Percentiles rank a stretch among this genome's conserved stretches.
Evolutionary conservation across 2,797 vertebrate species (phyloP).

Genomic region (Balearica regulorum): DNA sequence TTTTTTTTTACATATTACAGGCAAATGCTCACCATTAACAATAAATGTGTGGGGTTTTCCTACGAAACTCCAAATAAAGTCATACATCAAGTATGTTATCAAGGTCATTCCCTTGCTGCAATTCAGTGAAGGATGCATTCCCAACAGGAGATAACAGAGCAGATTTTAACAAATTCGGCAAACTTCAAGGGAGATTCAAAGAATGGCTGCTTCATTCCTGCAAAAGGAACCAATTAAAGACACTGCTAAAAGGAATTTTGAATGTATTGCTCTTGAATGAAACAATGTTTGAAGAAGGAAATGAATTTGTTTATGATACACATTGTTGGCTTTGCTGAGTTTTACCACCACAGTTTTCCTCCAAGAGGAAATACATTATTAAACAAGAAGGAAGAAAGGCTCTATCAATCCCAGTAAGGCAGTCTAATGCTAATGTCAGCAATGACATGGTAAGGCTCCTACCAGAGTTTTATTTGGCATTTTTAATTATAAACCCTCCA

Average conservation of each 20-base stretch:
- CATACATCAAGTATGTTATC: not conserved
- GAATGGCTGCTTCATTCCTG: not conserved
- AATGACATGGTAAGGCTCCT: not conserved
- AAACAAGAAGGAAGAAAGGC: constrained; percentile 33
- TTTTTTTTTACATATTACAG: not conserved
- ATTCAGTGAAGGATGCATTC: not conserved
- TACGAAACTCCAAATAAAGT: not conserved
- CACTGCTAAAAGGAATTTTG: not conserved
- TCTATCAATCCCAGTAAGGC: not conserved
- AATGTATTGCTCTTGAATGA: constrained; percentile 30
- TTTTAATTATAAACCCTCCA: not conserved
- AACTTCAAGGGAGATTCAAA: not conserved
- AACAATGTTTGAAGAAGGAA: constrained; percentile 53
- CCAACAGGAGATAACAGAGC: not conserved
- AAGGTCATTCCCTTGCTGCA: not conserved
- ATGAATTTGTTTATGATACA: constrained; percentile 40
- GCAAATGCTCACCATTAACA: not conserved
- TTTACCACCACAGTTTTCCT: constrained; percentile 49
- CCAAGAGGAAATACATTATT: constrained; percentile 33
- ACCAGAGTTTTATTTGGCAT: not conserved
- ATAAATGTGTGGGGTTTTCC: not conserved
- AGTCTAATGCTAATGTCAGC: not conserved
- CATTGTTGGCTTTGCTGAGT: constrained; percentile 39
- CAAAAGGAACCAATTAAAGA: not conserved
- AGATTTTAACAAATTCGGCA: not conserved